phyloP scores from a whole-genome alignment of 2,113 vertebrate species.

The Collichthys lucidus region DNA sequence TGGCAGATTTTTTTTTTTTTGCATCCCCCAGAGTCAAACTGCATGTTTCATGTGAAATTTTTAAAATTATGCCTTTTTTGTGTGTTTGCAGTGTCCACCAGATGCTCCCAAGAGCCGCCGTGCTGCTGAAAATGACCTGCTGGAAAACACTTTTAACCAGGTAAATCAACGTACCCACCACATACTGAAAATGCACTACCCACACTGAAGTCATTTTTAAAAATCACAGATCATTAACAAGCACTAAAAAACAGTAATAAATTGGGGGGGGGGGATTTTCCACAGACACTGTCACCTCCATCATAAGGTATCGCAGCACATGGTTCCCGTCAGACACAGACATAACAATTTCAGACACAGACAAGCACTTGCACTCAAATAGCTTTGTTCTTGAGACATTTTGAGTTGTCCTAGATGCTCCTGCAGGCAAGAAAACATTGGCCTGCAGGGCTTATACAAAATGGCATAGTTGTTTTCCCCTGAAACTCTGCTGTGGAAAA shows the following conservation, averaged over 20 bases:
- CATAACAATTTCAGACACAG: conserved; percentile 26
- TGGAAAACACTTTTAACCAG: conserved; percentile 87
- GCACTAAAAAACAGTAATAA: neutral
- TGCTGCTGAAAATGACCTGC: conserved; percentile 89
- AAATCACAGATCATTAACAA: conserved; percentile 2
- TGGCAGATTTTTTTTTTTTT: too few species aligned
- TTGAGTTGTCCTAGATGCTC: conserved; percentile 39
- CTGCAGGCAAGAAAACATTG: conserved; percentile 40
- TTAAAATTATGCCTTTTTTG: conserved; percentile 1
- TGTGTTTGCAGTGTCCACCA: conserved; percentile 85
- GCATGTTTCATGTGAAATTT: neutral
- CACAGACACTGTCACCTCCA: neutral
- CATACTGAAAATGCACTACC: neutral
- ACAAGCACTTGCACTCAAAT: conserved; percentile 39
- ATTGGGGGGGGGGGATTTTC: neutral
- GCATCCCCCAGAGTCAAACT: neutral
- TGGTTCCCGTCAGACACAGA: conserved; percentile 37
- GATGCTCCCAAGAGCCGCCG: conserved; percentile 91
- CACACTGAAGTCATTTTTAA: neutral
- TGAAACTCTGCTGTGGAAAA: conserved; percentile 37
- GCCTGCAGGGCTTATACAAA: conserved; percentile 44
- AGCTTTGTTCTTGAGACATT: conserved; percentile 37
- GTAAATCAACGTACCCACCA: conserved; percentile 59
- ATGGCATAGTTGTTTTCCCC: conserved; percentile 27
- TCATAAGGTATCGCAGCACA: conserved; percentile 4